Base-by-base conservation (phyloP, 2,888 invertebrate genomes). In the Taphrorychus bicolor region DNA sequence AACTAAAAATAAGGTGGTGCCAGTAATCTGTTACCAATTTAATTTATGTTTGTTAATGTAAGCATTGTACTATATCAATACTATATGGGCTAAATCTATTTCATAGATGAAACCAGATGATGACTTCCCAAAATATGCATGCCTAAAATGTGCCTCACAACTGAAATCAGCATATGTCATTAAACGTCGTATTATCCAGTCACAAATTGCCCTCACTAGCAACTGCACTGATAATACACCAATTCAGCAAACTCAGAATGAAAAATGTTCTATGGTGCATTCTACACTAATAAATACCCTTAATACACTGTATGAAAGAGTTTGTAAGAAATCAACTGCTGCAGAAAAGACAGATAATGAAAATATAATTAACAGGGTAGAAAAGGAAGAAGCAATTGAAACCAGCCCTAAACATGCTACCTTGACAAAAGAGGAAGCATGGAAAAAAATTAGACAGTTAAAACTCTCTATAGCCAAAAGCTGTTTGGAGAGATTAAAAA, bases 71-170 rank as follows among this genome's bases (percentile, higher is more conserved):
- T 32, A 32, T 32, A 11, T 11, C 7, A 9, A 9, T 11, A 32
- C 7, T 9, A 32, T 32, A 32, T 32, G 32, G 32, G 1, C 32
- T 11, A 32, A 32, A 32, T 32, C 3, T 32, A 32, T 11, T 32
- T 73, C 73, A 5, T 59, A 78, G 78, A 74, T 78, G 23, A 72
- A 63, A 14, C 72, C 74, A 64, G 72, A 75, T 53, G 78, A 78
- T 68, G 73, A 73, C 5, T 69, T 78, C 17, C 76, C 78, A 18
- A 70, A 73, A 68, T 74, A 72, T 40, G 77, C 77, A 56, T 79
- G 78, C 62, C 59, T 75, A 19, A 73, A 75, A 64, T 79, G 78
- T 57, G 70, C 75, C 9, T 73, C 73, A 59, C 76, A 77, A 64
- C 72, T 78, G 11, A 74, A 77, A 63, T 66, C 69, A 24, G 76